Evolutionary conservation across 1,140 invertebrate genomes (phyloP).

Genomic region (Drosophila varians): DNA sequence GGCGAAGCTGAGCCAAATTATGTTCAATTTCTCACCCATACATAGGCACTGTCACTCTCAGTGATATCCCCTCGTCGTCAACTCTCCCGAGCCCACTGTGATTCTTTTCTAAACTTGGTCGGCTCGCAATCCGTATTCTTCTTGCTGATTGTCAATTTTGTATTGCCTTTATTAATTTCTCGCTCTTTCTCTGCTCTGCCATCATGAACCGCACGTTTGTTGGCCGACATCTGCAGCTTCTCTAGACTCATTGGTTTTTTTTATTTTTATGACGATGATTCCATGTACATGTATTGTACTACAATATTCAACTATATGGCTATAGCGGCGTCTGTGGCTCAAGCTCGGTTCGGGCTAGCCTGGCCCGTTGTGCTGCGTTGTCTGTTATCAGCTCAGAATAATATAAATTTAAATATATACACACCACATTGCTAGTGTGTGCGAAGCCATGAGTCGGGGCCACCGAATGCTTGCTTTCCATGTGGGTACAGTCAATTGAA

Average conservation of each 20-base stretch:
- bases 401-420: constrained; percentile 78
- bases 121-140: constrained; percentile 46
- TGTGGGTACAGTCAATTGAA: constrained; percentile 82
- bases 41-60: constrained; percentile 6
- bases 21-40: constrained; percentile 55
- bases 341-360: constrained; percentile 53
- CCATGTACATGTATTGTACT: neutral
- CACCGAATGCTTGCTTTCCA: constrained; percentile 67
- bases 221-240: constrained; percentile 68
- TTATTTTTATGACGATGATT: constrained; percentile 50
- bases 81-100: constrained; percentile 26
- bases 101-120: constrained; percentile 77
- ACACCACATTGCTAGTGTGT: constrained; percentile 25
- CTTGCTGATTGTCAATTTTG: constrained; percentile 66
- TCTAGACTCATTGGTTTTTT: constrained; percentile 58
- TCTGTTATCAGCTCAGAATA: constrained; percentile 82
- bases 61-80: constrained; percentile 8
- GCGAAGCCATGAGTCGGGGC: constrained; percentile 64
- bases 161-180: constrained; percentile 61
- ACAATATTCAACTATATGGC: constrained; percentile 66
- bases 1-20: constrained; percentile 25
- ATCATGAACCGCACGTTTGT: constrained; percentile 27
- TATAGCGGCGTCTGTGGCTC: constrained; percentile 57
- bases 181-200: constrained; percentile 34
- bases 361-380: constrained; percentile 48